Conservation (phyloP, 2,888 invertebrate genomes). For the Actias luna region DNA sequence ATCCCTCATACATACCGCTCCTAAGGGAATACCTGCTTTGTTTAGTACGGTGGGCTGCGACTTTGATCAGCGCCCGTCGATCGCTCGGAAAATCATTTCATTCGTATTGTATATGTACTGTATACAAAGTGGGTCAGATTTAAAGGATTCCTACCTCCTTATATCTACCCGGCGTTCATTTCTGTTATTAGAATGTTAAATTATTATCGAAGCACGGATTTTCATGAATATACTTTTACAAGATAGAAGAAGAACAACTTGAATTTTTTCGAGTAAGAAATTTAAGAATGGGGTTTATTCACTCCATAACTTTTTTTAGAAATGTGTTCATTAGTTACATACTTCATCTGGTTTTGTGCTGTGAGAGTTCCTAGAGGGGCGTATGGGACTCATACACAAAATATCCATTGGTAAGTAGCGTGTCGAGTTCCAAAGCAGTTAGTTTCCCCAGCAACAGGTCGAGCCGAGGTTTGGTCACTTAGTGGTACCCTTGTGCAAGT, state of each 20-base stretch:
- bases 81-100: constrained; percentile 20
- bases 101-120: constrained; percentile 18
- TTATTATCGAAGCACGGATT: not conserved
- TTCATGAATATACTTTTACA: not conserved
- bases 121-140: constrained; percentile 18
- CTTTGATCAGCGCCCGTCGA: constrained; percentile 18
- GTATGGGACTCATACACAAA: too few species aligned
- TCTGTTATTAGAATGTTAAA: not conserved
- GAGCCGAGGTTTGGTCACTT: too few species aligned
- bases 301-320: too few species aligned
- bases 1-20: constrained; percentile 41
- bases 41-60: constrained; percentile 17
- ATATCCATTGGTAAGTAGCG: too few species aligned
- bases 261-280: too few species aligned
- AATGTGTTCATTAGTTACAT: too few species aligned
- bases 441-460: too few species aligned
- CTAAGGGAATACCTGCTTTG: constrained; percentile 18
- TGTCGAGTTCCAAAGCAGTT: too few species aligned
- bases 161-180: constrained; percentile 2
- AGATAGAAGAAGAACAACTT: not conserved
- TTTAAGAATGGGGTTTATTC: too few species aligned
- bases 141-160: constrained; percentile 16
- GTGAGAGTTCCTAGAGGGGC: too few species aligned
- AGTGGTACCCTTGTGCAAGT: too few species aligned
- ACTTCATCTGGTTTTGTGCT: too few species aligned